phyloP scores from a whole-genome alignment of 2,797 vertebrate genomes.

The Eutrigla gurnardus region DNA sequence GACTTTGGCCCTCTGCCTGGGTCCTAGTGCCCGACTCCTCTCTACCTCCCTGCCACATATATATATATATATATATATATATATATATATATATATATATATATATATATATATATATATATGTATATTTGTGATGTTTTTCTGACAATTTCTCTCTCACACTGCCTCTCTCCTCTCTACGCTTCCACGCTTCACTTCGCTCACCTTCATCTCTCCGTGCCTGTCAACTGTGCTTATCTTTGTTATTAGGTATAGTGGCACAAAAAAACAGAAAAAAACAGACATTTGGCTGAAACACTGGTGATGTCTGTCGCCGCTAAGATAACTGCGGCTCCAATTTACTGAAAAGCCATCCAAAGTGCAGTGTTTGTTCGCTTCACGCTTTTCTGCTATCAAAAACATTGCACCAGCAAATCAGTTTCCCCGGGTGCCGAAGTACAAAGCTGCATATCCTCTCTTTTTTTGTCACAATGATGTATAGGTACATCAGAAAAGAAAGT shows the following conservation, averaged over 20 bases:
- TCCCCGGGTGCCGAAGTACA: constrained; percentile 4
- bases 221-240: constrained; percentile 4
- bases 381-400: constrained; percentile 19
- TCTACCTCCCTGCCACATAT: no score
- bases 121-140: constrained; percentile 5
- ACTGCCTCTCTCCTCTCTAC: neutral
- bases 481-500: constrained; percentile 20
- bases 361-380: constrained; percentile 9
- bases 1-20: no score
- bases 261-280: neutral
- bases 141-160: neutral
- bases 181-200: neutral
- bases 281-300: constrained; percentile 15
- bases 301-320: constrained; percentile 3
- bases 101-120: no score
- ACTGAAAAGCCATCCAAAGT: constrained; percentile 29
- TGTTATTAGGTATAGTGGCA: neutral
- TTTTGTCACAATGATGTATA: constrained; percentile 37
- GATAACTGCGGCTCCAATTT: constrained; percentile 33
- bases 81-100: no score
- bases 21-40: no score
- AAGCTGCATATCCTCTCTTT: constrained; percentile 8
- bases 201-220: neutral
- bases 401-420: constrained; percentile 20
- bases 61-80: no score